Conservation (phyloP, 2,113 vertebrate genomes). For the Rhineura floridana region DNA sequence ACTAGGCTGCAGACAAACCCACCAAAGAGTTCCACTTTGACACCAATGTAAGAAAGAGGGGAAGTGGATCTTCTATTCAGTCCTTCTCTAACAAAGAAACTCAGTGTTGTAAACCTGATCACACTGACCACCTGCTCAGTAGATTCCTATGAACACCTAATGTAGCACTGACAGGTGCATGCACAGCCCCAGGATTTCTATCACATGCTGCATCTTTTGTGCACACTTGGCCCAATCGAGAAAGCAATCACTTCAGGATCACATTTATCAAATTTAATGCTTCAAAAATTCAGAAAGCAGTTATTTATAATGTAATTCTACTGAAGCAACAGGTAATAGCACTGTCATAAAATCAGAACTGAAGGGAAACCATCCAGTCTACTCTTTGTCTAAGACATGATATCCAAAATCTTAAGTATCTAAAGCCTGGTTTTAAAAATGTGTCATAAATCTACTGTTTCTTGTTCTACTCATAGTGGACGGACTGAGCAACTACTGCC, state of each 20-base stretch:
- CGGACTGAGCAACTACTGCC: background rate
- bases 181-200: background rate
- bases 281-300: slow-evolving; percentile 12
- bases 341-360: slow-evolving; percentile 1
- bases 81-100: background rate
- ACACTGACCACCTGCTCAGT: background rate
- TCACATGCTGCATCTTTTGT: background rate
- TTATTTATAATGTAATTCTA: slow-evolving; percentile 8
- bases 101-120: background rate
- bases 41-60: background rate
- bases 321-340: slow-evolving; percentile 1
- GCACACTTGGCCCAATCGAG: background rate
- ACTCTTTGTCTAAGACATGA: background rate
- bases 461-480: background rate
- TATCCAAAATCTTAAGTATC: background rate
- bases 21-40: background rate
- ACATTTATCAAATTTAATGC: background rate
- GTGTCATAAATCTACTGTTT: background rate
- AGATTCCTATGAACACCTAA: background rate
- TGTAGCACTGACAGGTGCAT: background rate
- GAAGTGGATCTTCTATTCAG: background rate
- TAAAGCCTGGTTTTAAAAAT: background rate
- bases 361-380: background rate
- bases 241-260: background rate
- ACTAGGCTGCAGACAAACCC: background rate